Conservation (phyloP, 2,797 vertebrate genomes). For the Alectoris magna region DNA sequence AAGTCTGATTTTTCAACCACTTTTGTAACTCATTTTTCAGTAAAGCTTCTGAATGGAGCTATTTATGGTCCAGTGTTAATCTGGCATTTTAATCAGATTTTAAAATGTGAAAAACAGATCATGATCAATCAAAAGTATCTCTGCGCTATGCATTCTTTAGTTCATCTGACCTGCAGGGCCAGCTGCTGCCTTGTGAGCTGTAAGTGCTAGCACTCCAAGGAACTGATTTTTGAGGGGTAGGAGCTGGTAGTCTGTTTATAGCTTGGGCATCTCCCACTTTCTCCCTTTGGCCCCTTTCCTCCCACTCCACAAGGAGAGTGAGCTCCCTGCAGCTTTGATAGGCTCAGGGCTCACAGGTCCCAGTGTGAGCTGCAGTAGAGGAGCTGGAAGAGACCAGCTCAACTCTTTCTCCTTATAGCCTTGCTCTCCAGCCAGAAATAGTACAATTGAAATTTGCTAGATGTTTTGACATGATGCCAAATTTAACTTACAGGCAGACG, state of each 20-base stretch:
- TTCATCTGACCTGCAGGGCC: background rate
- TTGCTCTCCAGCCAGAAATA: background rate
- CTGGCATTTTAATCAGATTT: background rate
- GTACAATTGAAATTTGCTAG: background rate
- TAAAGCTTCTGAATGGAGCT: background rate
- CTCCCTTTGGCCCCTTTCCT: background rate
- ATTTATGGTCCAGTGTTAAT: background rate
- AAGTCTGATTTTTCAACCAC: background rate
- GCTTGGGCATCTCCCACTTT: background rate
- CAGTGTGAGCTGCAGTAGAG: background rate
- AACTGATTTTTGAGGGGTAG: background rate
- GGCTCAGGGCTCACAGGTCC: background rate
- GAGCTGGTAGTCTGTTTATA: no score
- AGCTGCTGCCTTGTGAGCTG: background rate
- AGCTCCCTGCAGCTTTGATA: background rate
- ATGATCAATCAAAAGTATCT: background rate
- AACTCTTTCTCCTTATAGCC: accelerated
- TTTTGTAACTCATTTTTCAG: background rate
- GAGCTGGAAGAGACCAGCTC: background rate
- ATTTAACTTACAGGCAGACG: background rate
- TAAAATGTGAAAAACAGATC: background rate
- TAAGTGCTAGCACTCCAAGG: no score
- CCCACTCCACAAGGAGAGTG: background rate
- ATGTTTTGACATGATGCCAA: background rate
- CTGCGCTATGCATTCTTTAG: no score